Conservation (phyloP, 2,113 vertebrate species). For the Tragelaphus imberbis region DNA sequence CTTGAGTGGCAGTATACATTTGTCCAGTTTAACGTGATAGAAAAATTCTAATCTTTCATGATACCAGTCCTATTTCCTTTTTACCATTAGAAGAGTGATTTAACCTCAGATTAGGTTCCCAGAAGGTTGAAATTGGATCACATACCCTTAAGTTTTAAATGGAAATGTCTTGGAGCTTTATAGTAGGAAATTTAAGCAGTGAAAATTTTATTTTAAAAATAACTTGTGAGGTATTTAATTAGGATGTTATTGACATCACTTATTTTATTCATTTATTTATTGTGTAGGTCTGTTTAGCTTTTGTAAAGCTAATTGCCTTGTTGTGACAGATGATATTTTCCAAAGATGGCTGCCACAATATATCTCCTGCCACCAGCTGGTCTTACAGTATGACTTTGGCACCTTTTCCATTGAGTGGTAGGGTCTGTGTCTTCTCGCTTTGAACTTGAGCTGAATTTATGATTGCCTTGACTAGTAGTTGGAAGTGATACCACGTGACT, state of each 20-base stretch:
- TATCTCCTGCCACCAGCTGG: neutral
- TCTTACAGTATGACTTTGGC: neutral
- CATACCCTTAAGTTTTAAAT: slow-evolving; percentile 34
- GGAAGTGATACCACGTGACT: neutral
- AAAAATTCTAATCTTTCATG: slow-evolving; percentile 26
- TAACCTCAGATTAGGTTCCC: slow-evolving; percentile 19
- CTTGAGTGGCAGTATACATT: slow-evolving; percentile 10
- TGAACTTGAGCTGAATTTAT: neutral
- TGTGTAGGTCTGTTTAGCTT: slow-evolving; percentile 50
- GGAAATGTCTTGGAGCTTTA: slow-evolving; percentile 19
- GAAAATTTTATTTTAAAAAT: slow-evolving; percentile 61
- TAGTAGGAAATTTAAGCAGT: slow-evolving; percentile 5
- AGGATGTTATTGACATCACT: slow-evolving; percentile 27
- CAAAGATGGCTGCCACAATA: neutral
- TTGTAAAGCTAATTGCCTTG: neutral
- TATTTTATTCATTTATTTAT: slow-evolving; percentile 53
- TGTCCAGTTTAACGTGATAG: slow-evolving; percentile 5
- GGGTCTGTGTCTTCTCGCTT: neutral
- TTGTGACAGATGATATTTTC: slow-evolving; percentile 3
- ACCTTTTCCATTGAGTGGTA: neutral
- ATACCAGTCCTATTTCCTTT: slow-evolving; percentile 10
- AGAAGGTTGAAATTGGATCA: slow-evolving; percentile 47
- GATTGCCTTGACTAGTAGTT: neutral
- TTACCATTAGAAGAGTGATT: slow-evolving; percentile 18
- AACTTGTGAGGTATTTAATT: slow-evolving; percentile 69